phyloP scores from a whole-genome alignment of 2,797 vertebrate genomes.

The Rhyacichthys aspro region DNA sequence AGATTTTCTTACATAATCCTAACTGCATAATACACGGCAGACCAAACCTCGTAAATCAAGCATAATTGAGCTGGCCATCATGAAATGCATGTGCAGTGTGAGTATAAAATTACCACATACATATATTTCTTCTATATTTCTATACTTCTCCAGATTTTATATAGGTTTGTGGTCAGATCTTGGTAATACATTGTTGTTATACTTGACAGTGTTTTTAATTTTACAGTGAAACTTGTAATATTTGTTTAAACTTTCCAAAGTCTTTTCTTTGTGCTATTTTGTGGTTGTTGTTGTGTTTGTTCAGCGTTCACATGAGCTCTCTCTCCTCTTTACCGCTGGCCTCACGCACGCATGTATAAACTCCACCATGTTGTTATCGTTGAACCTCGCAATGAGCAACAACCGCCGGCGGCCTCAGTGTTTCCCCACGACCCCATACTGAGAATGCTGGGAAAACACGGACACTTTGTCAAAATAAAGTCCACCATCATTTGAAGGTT shows the following conservation, averaged over 20 bases:
- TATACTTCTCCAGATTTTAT: neutral
- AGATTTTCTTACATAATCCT: neutral
- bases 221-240: neutral
- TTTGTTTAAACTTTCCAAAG: slow-evolving; percentile 13
- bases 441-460: slow-evolving; percentile 61
- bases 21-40: neutral
- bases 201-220: neutral
- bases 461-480: slow-evolving; percentile 62
- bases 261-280: slow-evolving; percentile 24
- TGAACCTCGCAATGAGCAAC: slow-evolving; percentile 51
- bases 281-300: slow-evolving; percentile 5
- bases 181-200: neutral
- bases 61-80: neutral
- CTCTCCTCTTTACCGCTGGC: slow-evolving; percentile 30
- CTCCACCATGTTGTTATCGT: slow-evolving; percentile 47
- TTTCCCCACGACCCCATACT: slow-evolving; percentile 46
- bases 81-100: neutral
- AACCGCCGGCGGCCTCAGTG: slow-evolving; percentile 52
- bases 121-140: no score
- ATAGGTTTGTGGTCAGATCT: neutral
- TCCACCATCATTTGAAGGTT: slow-evolving; percentile 62
- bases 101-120: neutral
- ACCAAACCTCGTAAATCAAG: no score
- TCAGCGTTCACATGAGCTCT: slow-evolving; percentile 3
- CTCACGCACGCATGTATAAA: slow-evolving; percentile 34